Base-by-base conservation (phyloP, 2,797 vertebrate genomes). In the Megalops cyprinoides region DNA sequence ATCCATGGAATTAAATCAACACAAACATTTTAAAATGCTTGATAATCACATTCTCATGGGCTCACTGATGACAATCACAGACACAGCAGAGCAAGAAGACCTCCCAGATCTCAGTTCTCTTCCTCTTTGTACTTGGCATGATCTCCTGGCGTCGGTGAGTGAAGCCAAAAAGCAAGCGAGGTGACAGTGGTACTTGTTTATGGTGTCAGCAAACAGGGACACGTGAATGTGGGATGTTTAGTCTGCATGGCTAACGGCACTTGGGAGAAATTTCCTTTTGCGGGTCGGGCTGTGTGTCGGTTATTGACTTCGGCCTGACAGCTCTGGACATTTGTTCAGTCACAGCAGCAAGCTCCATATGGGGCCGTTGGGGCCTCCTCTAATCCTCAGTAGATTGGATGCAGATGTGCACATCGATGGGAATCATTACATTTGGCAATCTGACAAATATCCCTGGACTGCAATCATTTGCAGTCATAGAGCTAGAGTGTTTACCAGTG, bases 91-190 rank as follows among this genome's bases (percentile, higher is more conserved):
- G 48, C 58, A 80, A 82, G 88, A 78, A 80, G 82, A 81, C 85
- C 79, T 71, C 85, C 79, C 90, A 91, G 91, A 93, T 93, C 88
- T 90, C 42, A 73, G 69, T 69, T 79, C 79, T 84, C 75, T 76
- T 58, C 53, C 76, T 60, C 76, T 76, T 76, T 58, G 58, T 28
- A 15, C 60, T 9, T 49, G 51, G 37, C 37, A 25, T 53, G 34
- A 28, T 39, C 7, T 34, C 23, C 34, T 49, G 23, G n/a, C 51
- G n/a, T 34, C 49, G 34, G 75, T 10, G 31, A 8, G 20, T n/a
- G 58, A 28, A 62, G 9, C 58, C 14, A 42, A 58, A 34, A 55
- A 34, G 51, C n/a, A 42, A 3, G n/a, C n/a, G 65, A 69, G 37
- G 18, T n/a, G 9, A 39, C 65, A 1, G 65, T 44, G 37, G 34